phyloP scores from a whole-genome alignment of 2,113 vertebrate genomes.

The Dermatemys mawii region DNA sequence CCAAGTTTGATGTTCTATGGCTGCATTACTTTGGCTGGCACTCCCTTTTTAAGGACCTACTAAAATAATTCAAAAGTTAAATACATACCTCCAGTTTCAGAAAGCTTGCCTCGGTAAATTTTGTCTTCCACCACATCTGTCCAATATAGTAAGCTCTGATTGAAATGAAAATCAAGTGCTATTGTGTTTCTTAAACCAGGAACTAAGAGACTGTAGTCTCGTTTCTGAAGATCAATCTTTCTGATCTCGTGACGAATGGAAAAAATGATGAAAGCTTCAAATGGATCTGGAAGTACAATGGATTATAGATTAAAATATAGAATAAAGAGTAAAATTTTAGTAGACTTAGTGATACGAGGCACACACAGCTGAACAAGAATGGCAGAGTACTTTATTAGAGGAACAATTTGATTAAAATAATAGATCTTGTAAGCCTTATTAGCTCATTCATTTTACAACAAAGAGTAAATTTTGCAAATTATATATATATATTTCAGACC shows the following conservation, averaged over 20 bases:
- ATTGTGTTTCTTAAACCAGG: conserved; percentile 97
- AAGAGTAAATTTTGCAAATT: background rate
- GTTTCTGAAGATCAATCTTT: conserved; percentile 97
- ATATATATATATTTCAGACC: background rate
- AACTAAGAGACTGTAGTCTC: conserved; percentile 96
- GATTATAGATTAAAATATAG: conserved; percentile 34
- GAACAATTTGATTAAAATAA: conserved; percentile 39
- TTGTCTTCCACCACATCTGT: conserved; percentile 99
- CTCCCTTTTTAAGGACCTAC: background rate
- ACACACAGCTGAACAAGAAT: background rate
- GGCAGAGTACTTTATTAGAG: background rate
- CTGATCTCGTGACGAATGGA: conserved; percentile 99
- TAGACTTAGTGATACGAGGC: background rate
- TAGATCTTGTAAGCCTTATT: background rate
- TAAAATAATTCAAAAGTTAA: background rate
- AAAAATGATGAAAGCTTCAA: conserved; percentile 99
- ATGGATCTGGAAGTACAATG: conserved; percentile 87
- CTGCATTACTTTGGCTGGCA: background rate
- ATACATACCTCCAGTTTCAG: conserved; percentile 90
- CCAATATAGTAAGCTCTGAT: conserved; percentile 96
- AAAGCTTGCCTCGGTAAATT: conserved; percentile 96
- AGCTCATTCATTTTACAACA: background rate
- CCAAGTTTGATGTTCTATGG: background rate
- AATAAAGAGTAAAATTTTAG: background rate
- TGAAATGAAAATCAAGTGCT: conserved; percentile 97